These are phyloP conservation scores for Hesperophylax magnus DNA, from an alignment of 1,140 invertebrate genomes.

Conservation along the genomic window DNA sequence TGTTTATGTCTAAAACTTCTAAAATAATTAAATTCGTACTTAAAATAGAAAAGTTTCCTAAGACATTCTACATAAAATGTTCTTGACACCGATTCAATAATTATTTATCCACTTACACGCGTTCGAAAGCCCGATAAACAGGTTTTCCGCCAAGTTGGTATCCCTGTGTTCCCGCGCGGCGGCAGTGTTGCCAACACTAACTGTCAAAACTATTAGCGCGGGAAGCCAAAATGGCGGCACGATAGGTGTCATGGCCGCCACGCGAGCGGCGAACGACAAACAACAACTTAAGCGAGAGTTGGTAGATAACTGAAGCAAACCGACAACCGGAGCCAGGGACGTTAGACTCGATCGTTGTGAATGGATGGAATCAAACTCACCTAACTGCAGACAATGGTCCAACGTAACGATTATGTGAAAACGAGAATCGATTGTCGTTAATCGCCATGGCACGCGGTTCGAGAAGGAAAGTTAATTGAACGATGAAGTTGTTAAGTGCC, in stretches of 20 bases:
- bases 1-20: no score
- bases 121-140: conserved; percentile 42
- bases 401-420: conserved; percentile 2
- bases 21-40: no score
- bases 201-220: conserved; percentile 19
- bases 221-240: conserved; percentile 34
- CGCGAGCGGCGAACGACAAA: neutral
- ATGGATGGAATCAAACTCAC: neutral
- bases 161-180: neutral
- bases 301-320: neutral
- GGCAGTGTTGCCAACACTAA: conserved; percentile 22
- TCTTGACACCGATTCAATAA: no score
- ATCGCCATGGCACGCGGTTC: neutral
- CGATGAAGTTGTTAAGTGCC: no score
- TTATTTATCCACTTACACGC: conserved; percentile 36
- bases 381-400: conserved; percentile 4
- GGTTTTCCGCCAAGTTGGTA: conserved; percentile 43
- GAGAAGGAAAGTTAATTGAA: no score
- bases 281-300: no score
- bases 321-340: conserved; percentile 10
- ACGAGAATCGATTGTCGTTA: neutral
- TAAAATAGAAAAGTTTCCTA: no score
- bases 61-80: no score
- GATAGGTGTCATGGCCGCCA: conserved; percentile 20
- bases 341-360: neutral